Conservation (phyloP, 2,797 vertebrate genomes). For the Siniperca obscura region DNA sequence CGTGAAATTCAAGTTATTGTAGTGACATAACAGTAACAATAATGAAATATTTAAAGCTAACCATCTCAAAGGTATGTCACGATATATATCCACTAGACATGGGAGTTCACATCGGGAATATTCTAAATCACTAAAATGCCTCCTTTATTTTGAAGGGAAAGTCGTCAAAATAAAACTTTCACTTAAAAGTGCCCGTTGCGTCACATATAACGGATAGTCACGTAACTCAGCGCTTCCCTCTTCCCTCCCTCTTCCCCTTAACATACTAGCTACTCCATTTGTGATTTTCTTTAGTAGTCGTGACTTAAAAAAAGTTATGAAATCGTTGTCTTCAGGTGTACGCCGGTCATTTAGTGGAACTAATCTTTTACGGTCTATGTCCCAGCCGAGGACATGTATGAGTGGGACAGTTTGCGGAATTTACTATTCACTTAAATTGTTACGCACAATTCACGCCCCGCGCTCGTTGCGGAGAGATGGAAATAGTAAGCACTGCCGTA, state of each 20-base stretch:
- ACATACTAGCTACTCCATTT: accelerated
- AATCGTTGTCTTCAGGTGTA: neutral
- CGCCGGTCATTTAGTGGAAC: conserved; percentile 47
- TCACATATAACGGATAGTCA: neutral
- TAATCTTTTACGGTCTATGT: neutral
- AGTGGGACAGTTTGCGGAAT: conserved; percentile 34
- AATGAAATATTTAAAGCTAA: neutral
- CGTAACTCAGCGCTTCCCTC: accelerated
- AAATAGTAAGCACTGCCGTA: neutral
- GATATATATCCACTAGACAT: too few relatives aligned
- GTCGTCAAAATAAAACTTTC: neutral
- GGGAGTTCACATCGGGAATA: accelerated
- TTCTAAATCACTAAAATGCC: neutral
- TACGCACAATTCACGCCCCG: neutral
- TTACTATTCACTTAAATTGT: conserved; percentile 63
- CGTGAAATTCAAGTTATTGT: neutral
- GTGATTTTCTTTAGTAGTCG: accelerated
- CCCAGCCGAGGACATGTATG: conserved; percentile 19
- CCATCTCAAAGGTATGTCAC: accelerated
- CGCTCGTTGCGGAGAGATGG: accelerated
- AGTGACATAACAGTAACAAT: accelerated
- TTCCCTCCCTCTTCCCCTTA: too few relatives aligned
- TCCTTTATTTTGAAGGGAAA: conserved; percentile 42
- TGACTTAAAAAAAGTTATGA: accelerated
- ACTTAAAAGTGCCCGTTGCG: accelerated